phyloP scores from a whole-genome alignment of 2,113 vertebrate species.

The Triplophysa rosa region DNA sequence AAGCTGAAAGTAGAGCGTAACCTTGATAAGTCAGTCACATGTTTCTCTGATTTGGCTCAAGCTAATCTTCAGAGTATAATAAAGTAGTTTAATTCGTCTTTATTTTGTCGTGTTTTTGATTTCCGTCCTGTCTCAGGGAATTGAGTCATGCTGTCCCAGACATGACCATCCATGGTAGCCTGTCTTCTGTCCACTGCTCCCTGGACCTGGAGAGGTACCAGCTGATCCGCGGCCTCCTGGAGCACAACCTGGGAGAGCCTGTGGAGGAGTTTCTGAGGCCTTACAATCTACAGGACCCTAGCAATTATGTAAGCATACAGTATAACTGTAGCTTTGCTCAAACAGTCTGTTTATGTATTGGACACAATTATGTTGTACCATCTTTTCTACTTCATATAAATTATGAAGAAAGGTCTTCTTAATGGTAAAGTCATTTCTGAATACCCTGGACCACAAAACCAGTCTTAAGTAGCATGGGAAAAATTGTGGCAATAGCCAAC shows the following conservation, averaged over 20 bases:
- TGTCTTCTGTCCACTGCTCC: slow-evolving; percentile 93
- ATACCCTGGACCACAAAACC: too few relatives aligned
- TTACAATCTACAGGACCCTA: slow-evolving; percentile 93
- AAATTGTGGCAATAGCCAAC: too few relatives aligned
- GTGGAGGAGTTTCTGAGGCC: slow-evolving; percentile 93
- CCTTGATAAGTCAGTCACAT: slow-evolving; percentile 83
- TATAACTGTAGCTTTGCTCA: background rate
- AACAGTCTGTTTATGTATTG: background rate
- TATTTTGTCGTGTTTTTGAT: background rate
- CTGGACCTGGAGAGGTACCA: slow-evolving; percentile 90
- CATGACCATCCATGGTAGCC: slow-evolving; percentile 85
- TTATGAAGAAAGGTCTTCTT: background rate
- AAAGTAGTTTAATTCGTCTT: background rate
- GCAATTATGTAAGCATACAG: slow-evolving; percentile 83
- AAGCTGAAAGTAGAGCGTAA: slow-evolving; percentile 93
- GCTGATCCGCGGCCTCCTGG: slow-evolving; percentile 87
- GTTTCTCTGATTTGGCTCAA: background rate
- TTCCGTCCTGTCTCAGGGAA: slow-evolving; percentile 75
- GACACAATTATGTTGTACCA: background rate
- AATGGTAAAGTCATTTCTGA: too few relatives aligned
- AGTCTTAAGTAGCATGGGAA: too few relatives aligned
- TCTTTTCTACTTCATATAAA: background rate
- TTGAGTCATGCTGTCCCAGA: slow-evolving; percentile 90
- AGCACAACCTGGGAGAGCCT: slow-evolving; percentile 93
- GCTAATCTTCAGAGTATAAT: background rate